phyloP scores from a whole-genome alignment of 2,113 vertebrate species.

The Mus pahari region DNA sequence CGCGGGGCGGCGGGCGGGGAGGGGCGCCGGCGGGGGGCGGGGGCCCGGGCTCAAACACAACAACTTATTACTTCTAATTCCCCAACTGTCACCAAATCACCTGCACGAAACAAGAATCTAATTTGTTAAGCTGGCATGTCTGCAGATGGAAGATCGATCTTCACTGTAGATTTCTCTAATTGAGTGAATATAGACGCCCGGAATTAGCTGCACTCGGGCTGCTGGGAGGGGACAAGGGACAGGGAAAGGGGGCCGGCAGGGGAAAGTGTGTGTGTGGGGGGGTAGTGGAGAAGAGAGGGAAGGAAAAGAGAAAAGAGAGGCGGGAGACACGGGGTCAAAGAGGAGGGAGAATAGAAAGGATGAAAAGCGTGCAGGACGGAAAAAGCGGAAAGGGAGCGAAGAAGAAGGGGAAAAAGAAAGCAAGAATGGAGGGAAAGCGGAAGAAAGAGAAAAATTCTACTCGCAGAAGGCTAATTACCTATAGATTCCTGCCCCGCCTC shows the following conservation, averaged over 20 bases:
- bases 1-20: conserved; percentile 61
- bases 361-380: not conserved
- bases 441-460: conserved; percentile 85
- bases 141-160: conserved; percentile 99
- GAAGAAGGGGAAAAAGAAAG: not conserved
- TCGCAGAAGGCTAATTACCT: conserved; percentile 84
- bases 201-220: conserved; percentile 88
- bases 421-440: conserved; percentile 28
- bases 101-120: conserved; percentile 97
- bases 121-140: conserved; percentile 97
- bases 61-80: conserved; percentile 96
- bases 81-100: conserved; percentile 96
- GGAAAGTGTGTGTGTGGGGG: too few relatives aligned
- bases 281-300: not conserved
- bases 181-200: conserved; percentile 94
- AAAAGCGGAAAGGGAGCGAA: not conserved
- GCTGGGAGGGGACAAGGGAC: conserved; percentile 73
- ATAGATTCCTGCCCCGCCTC: conserved; percentile 60
- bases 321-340: not conserved
- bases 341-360: not conserved
- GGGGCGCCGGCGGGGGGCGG: conserved; percentile 68
- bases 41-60: conserved; percentile 90
- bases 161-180: conserved; percentile 98
- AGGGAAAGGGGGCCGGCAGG: not conserved
- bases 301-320: not conserved